Evolutionary conservation across 35 echinoderm and acorn worm genomes (phyloP).

Genomic region (Heliocidaris erythrogramma): DNA sequence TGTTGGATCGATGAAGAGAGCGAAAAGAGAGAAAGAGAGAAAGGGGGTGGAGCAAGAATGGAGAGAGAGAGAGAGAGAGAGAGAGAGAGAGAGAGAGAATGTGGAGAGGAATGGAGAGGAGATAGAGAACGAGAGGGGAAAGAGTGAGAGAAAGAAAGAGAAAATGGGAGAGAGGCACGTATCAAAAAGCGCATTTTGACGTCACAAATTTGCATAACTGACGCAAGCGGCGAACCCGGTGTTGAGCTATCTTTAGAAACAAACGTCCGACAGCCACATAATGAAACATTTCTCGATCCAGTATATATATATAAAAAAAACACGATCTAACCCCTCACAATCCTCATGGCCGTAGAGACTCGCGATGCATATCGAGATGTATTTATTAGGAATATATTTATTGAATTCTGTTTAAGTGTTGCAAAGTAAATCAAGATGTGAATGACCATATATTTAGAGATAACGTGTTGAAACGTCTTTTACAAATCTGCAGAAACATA

Average conservation of each 20-base stretch:
- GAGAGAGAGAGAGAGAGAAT: not conserved
- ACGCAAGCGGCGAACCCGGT: conserved; percentile 22
- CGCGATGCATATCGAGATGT: not conserved
- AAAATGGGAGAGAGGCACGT: not conserved
- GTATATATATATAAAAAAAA: not conserved
- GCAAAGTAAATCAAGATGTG: not conserved
- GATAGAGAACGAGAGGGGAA: not conserved
- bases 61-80: not conserved
- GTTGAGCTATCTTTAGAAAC: conserved; percentile 35
- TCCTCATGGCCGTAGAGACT: not conserved
- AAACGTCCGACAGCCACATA: conserved; percentile 29
- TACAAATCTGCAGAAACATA: too few relatives aligned
- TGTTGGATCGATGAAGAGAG: too few relatives aligned
- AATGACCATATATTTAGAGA: not conserved
- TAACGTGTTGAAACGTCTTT: not conserved
- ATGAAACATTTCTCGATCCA: conserved; percentile 26
- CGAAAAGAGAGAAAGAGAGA: not conserved
- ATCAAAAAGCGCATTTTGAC: conserved; percentile 1
- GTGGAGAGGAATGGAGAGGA: not conserved
- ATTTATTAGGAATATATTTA: not conserved
- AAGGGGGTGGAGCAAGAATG: not conserved
- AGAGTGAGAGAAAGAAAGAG: not conserved
- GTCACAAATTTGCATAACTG: conserved; percentile 45
- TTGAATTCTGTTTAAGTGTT: too few relatives aligned
- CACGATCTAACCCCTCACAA: not conserved